A percentile compares a stretch with the other conserved stretches of the same genome.
Evolutionary conservation across 1,140 invertebrate species (phyloP).

Genomic region (Trichonephila clavata): DNA sequence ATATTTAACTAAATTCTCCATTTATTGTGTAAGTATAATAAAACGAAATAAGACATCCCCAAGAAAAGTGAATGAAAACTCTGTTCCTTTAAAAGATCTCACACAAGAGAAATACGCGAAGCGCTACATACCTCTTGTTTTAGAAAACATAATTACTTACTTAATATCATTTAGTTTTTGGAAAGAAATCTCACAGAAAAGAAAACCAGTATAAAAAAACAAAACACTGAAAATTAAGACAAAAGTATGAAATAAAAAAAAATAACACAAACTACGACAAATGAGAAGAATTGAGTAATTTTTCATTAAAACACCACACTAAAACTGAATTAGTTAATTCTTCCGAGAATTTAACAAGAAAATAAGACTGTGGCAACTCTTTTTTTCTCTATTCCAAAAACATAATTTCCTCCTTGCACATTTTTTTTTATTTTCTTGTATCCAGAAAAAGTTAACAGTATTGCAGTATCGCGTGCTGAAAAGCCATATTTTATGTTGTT

Average conservation of each 20-base stretch:
- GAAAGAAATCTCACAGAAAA: background rate
- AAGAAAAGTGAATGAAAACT: background rate
- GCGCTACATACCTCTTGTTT: background rate
- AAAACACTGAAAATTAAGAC: background rate
- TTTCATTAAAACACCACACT: conserved; percentile 30
- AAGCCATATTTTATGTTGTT: conserved; percentile 25
- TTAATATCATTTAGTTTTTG: background rate
- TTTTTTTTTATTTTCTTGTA: conserved; percentile 6
- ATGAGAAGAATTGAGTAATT: conserved; percentile 35
- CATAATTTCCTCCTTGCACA: conserved; percentile 13
- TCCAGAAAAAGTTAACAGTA: conserved; percentile 12
- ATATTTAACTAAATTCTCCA: no score
- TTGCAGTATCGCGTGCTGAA: conserved; percentile 15
- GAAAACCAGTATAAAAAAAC: background rate
- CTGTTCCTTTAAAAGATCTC: background rate
- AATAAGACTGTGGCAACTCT: background rate
- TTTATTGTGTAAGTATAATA: background rate
- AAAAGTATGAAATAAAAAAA: background rate
- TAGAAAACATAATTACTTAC: background rate
- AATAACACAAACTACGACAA: background rate
- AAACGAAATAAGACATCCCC: background rate
- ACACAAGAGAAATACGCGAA: background rate
- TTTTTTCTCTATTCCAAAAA: background rate
- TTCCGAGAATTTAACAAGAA: conserved; percentile 31
- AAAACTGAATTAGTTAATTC: conserved; percentile 36